These are phyloP conservation scores for Aphodius sticticus DNA, from an alignment of 2,888 invertebrate species.

Conservation along the genomic window DNA sequence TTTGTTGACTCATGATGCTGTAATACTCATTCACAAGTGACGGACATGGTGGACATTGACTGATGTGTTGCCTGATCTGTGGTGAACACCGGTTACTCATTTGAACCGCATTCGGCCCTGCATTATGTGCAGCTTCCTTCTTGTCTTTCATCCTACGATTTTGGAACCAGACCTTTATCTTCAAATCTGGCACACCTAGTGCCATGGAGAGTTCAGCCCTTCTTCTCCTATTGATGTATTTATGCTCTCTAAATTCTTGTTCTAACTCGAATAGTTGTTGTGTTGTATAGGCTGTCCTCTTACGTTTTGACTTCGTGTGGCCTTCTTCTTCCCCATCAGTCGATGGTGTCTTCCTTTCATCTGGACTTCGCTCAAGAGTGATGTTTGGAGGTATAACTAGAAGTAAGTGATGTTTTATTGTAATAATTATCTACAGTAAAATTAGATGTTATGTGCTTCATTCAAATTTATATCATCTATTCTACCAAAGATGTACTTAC, in stretches of 20 bases:
- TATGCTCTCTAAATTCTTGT: constrained; percentile 77
- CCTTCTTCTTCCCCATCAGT: background rate
- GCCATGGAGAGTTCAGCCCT: constrained; percentile 78
- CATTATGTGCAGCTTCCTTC: constrained; percentile 63
- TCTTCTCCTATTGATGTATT: constrained; percentile 79
- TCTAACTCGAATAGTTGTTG: constrained; percentile 81
- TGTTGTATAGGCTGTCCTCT: constrained; percentile 83
- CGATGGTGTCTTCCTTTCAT: background rate
- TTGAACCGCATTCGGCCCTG: constrained; percentile 45
- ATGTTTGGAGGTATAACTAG: background rate
- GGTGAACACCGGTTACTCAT: background rate
- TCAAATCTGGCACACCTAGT: constrained; percentile 76
- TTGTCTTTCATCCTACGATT: constrained; percentile 83
- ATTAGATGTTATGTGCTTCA: background rate
- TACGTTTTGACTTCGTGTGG: constrained; percentile 65
- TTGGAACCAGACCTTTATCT: constrained; percentile 91
- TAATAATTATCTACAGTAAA: background rate
- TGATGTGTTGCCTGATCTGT: background rate
- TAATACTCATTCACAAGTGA: background rate
- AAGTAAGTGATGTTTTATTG: background rate
- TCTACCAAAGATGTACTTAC: background rate
- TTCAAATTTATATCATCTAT: background rate
- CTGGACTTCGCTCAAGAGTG: background rate
- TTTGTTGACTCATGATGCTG: background rate
- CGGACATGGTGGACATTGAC: background rate